Evolutionary conservation across 1,140 invertebrate genomes (phyloP).

Genomic region (Drosophila tropicalis): DNA sequence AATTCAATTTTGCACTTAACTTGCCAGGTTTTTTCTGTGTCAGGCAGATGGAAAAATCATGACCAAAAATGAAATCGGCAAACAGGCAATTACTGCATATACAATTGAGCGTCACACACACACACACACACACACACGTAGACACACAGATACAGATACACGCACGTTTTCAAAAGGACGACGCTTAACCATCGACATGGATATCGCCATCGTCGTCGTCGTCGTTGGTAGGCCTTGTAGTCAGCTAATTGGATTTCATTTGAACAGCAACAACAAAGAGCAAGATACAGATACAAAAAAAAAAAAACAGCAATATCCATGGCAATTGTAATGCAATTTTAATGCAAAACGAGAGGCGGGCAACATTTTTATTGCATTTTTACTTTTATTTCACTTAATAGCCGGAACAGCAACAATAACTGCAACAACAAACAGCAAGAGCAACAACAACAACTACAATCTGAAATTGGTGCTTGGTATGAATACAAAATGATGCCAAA

Average conservation of each 20-base stretch:
- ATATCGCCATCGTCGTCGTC: constrained; percentile 18
- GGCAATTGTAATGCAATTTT: constrained; percentile 83
- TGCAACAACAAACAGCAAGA: constrained; percentile 22
- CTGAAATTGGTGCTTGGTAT: constrained; percentile 81
- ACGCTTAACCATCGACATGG: constrained; percentile 29
- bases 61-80: constrained; percentile 63
- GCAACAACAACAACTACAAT: constrained; percentile 41
- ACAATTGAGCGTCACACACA: constrained; percentile 43
- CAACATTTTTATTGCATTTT: constrained; percentile 78
- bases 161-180: constrained; percentile 63
- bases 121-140: constrained; percentile 33
- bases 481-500: constrained; percentile 77
- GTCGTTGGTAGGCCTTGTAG: constrained; percentile 71
- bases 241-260: constrained; percentile 82
- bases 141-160: constrained; percentile 32
- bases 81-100: constrained; percentile 72
- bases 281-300: constrained; percentile 47
- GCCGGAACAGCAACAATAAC: constrained; percentile 58
- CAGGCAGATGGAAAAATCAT: constrained; percentile 65
- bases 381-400: constrained; percentile 81
- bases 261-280: constrained; percentile 63
- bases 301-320: constrained; percentile 47
- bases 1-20: constrained; percentile 74
- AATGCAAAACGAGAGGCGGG: constrained; percentile 76
- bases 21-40: constrained; percentile 49